Base-by-base conservation (phyloP, 2,113 vertebrate species). In the Lucifuga dentata region DNA sequence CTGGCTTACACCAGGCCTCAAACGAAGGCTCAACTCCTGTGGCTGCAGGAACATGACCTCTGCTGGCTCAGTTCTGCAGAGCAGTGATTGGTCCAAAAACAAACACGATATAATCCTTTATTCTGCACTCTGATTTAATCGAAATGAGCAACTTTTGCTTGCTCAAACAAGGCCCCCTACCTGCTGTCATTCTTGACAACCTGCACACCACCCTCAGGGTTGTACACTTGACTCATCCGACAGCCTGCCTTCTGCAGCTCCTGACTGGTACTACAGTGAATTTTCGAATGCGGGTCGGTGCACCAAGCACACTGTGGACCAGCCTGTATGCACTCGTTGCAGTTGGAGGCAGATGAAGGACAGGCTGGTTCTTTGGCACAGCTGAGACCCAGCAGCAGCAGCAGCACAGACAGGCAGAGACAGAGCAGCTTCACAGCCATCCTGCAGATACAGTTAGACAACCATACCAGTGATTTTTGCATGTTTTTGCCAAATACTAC, bases 251-350 rank as follows among this genome's bases (percentile, higher is more conserved):
- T 65, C 35, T 0, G 43, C 35, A 86, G 58, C 17, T 12, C 19
- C 1, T 45, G n/a, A 13, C n/a, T 0, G 4, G 21, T 89, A 2
- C 79, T 12, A 45, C 86, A 88, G 16, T n/a, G 68, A 12, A 17
- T 8, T 6, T 20, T 12, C 0, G 13, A 6, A 2, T 8, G 0
- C 5, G 58, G 71, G 3, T 5, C 38, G 1, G 39, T 45, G 60
- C 87, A 89, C 89, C 89, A 90, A 1, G 78, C 74, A 8, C 84
- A 89, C 16, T 59, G 49, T 0, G 80, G 70, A 19, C 68, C 51
- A 0, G 69, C 69, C 69, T 53, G 66, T 50, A 90, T 75, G 66
- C 89, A 90, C 48, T 87, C 16, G 1, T 76, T 44, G 8, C 81
- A 88, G 68, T n/a, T 81, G 8, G 59, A 43, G 2, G 72, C 57